Base-by-base conservation (phyloP, 2,888 invertebrate species). In the Drosophila gaucha region DNA sequence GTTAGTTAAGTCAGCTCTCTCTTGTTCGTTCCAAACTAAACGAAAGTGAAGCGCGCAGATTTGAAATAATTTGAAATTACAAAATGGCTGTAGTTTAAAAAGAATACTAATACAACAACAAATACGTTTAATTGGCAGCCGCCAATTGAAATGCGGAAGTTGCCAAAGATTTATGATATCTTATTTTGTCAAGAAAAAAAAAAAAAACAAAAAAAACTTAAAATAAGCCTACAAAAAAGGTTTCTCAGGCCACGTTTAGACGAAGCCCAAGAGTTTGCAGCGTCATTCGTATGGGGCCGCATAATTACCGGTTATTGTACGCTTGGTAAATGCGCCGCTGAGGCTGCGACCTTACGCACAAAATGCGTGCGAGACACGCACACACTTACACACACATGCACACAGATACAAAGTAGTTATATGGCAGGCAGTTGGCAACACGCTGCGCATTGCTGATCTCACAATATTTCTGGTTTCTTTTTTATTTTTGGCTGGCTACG, bases 271-370 rank as follows among this genome's bases (percentile, higher is more conserved):
- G 22, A 60, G 73, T 84, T 67, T 80, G 84, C 86, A 83, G 76
- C 73, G 80, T 83, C 85, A 83, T 80, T 77, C 63, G 57, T 54
- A 56, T 18, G 12, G 46, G 51, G 31, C 67, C 75, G 75, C 41
- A 77, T 67, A 72, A 69, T 67, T 67, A 65, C 78, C 73, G 70
- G 74, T 69, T 80, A 67, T 80, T 78, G 76, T 82, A 67, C 39
- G 77, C 67, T 49, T 62, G 51, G 65, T 73, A 83, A 83, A 82
- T 83, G 67, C 80, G 78, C 41, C 63, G 52, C 74, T 58, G 62
- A 74, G 64, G 77, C 72, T 74, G 78, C 79, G 78, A 86, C 84
- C 84, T 83, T 84, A 84, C 84, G 86, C 84, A 84, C 70, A 68
- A 79, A 71, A 83, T 84, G 86, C 86, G 80, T 78, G 70, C 68